phyloP scores from a whole-genome alignment of 2,797 vertebrate genomes.

The Sebastes baramenuke region DNA sequence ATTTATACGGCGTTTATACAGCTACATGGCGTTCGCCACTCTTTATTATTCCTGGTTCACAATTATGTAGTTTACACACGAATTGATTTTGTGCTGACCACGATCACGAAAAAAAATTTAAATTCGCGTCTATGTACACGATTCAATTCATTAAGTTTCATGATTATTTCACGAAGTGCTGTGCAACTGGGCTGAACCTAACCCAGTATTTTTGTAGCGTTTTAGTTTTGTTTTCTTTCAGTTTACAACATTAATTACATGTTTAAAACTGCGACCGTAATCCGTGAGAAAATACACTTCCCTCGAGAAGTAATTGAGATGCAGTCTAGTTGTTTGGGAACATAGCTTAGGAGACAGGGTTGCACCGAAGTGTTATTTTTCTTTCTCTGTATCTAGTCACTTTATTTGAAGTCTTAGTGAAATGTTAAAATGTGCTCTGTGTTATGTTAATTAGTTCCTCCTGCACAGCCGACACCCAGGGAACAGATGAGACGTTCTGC shows the following conservation, averaged over 20 bases:
- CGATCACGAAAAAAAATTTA: too few species aligned
- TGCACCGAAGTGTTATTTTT: not conserved
- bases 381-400: not conserved
- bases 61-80: too few species aligned
- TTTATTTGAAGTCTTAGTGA: constrained; percentile 30
- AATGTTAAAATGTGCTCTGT: constrained; percentile 12
- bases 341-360: not conserved
- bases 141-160: too few species aligned
- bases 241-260: not conserved
- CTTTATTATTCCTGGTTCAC: too few species aligned
- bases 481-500: constrained; percentile 15
- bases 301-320: not conserved
- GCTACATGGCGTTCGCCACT: too few species aligned
- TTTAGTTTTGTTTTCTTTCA: not conserved
- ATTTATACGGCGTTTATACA: too few species aligned
- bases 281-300: not conserved
- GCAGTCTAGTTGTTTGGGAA: not conserved
- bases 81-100: too few species aligned
- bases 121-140: too few species aligned
- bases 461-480: not conserved
- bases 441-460: constrained; percentile 18
- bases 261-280: not conserved
- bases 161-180: too few species aligned
- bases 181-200: not conserved
- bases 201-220: not conserved